Conservation (phyloP, 2,797 vertebrate genomes). For the Periparus ater region DNA sequence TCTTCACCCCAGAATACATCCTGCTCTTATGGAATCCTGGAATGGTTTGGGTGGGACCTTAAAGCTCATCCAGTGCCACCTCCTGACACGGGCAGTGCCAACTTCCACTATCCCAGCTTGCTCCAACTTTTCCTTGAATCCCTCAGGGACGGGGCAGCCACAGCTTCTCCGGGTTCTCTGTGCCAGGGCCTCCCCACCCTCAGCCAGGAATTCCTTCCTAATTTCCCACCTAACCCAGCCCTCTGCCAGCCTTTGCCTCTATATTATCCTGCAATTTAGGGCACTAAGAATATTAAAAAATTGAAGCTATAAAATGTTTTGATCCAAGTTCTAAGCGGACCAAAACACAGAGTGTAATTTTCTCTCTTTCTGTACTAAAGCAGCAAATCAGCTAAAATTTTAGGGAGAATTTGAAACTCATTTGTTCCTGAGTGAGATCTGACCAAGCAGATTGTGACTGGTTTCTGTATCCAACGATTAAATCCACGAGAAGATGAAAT, state of each 20-base stretch:
- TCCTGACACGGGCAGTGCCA: not conserved
- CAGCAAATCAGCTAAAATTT: not conserved
- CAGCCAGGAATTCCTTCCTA: not conserved
- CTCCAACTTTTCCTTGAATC: not conserved
- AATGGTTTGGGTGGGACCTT: not conserved
- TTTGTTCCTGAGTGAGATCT: not conserved
- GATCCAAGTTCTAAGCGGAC: not conserved
- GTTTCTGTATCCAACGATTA: fast-evolving
- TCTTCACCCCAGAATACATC: not conserved
- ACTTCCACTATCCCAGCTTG: fast-evolving
- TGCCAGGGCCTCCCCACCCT: not conserved
- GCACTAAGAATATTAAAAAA: not conserved
- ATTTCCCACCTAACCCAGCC: not conserved
- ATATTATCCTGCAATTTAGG: not conserved
- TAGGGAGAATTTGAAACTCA: not conserved
- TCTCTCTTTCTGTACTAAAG: not conserved
- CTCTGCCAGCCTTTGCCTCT: not conserved
- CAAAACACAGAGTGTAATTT: not conserved
- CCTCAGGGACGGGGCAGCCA: not conserved
- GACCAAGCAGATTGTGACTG: not conserved
- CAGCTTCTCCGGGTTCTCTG: not conserved
- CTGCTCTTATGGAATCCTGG: not conserved
- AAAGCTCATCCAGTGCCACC: not conserved
- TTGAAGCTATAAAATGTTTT: not conserved
- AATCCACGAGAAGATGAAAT: not conserved